Percentiles rank a stretch among this genome's conserved stretches.
These are phyloP conservation scores for Lacerta agilis DNA, from an alignment of 2,797 vertebrate species.

Conservation along the genomic window DNA sequence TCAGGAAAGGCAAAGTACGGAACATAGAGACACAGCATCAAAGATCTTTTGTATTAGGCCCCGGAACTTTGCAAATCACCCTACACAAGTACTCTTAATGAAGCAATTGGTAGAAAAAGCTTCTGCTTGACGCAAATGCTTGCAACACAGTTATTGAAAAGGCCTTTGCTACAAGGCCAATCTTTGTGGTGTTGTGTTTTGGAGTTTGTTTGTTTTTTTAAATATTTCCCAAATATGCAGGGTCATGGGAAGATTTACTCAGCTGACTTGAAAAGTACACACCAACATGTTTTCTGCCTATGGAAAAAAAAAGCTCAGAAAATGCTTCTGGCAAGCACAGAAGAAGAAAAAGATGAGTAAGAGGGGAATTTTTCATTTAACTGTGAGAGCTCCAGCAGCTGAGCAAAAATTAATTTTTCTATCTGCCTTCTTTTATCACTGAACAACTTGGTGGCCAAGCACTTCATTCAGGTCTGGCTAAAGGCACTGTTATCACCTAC, in stretches of 20 bases:
- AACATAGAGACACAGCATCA: constrained; percentile 20
- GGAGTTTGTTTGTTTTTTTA: neutral
- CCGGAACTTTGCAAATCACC: constrained; percentile 37
- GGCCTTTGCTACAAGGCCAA: constrained; percentile 46
- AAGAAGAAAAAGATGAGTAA: constrained; percentile 20
- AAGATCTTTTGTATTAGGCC: constrained; percentile 30
- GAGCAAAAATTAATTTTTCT: neutral
- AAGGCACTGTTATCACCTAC: neutral
- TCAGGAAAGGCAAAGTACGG: constrained; percentile 1
- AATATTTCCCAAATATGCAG: constrained; percentile 55
- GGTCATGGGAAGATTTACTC: constrained; percentile 70
- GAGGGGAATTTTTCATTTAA: constrained; percentile 26
- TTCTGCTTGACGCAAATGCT: constrained; percentile 59
- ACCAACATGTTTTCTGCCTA: constrained; percentile 54
- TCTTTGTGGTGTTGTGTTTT: constrained; percentile 30
- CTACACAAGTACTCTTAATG: neutral
- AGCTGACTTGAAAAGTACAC: constrained; percentile 62
- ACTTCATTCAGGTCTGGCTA: neutral
- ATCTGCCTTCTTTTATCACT: neutral
- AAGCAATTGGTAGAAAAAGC: neutral
- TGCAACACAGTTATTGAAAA: constrained; percentile 54
- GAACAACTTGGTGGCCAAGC: neutral
- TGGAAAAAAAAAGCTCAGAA: constrained; percentile 52
- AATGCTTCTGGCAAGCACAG: neutral
- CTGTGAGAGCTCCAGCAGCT: constrained; percentile 3